These are phyloP conservation scores for Sarcophaga subvicina DNA, from an alignment of 2,888 invertebrate species.

Conservation along the genomic window DNA sequence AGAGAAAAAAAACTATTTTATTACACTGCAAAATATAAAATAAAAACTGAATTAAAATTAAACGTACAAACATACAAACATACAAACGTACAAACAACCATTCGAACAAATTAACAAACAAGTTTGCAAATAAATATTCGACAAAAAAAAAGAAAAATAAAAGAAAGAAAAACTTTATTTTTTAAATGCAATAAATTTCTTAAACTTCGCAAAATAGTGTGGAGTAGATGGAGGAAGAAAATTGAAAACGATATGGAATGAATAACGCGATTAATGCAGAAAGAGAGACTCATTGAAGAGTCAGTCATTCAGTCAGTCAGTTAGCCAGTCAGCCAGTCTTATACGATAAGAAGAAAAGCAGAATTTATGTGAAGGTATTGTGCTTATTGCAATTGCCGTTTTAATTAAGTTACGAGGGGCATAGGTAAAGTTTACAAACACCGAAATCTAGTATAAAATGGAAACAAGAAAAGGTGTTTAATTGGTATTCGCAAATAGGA, in stretches of 20 bases:
- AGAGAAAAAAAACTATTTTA: constrained; percentile 20
- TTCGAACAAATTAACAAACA: constrained; percentile 35
- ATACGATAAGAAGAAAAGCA: neutral
- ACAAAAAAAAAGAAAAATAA: neutral
- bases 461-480: neutral
- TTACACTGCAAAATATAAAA: constrained; percentile 21
- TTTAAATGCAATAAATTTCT: constrained; percentile 44
- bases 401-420: neutral
- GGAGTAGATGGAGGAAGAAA: neutral
- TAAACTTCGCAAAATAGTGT: constrained; percentile 4
- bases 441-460: neutral
- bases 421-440: neutral
- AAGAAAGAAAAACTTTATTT: neutral
- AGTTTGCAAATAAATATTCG: constrained; percentile 36
- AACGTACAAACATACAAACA: constrained; percentile 13
- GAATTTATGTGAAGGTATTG: neutral
- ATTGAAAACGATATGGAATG: constrained; percentile 42
- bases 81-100: neutral
- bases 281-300: constrained; percentile 15
- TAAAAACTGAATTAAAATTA: constrained; percentile 10
- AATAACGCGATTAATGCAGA: constrained; percentile 45
- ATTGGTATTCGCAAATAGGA: neutral
- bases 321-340: no score
- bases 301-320: neutral
- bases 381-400: neutral